Evolutionary conservation across 2,888 invertebrate species (phyloP).

Genomic region (Lochmaea capreae): DNA sequence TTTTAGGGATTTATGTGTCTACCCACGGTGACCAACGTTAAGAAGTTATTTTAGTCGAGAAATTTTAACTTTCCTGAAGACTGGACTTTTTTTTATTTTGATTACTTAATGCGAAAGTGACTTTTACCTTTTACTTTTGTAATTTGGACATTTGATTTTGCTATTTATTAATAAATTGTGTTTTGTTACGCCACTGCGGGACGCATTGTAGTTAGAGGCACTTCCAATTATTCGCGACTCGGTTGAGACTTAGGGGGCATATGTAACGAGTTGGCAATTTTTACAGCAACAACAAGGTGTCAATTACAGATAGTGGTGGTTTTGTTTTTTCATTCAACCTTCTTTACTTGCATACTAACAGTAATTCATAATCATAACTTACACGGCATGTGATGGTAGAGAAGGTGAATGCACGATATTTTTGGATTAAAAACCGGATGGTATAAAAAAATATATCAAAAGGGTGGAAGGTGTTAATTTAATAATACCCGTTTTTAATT

Average conservation of each 20-base stretch:
- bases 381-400: conserved; percentile 28
- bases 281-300: conserved; percentile 46
- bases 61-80: too few species aligned
- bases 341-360: conserved; percentile 30
- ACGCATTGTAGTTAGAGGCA: conserved; percentile 42
- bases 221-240: conserved; percentile 47
- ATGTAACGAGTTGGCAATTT: conserved; percentile 48
- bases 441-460: not conserved
- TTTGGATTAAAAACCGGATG: conserved; percentile 28
- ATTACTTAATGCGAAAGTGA: too few species aligned
- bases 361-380: conserved; percentile 36
- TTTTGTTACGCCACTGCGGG: conserved; percentile 36
- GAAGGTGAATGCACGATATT: conserved; percentile 32
- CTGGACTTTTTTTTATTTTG: too few species aligned
- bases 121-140: too few species aligned
- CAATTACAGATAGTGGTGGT: conserved; percentile 45
- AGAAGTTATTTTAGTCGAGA: too few species aligned
- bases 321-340: conserved; percentile 35
- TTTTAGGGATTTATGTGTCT: too few species aligned
- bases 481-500: not conserved
- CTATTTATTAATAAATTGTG: not conserved
- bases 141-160: too few species aligned
- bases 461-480: conserved; percentile 10
- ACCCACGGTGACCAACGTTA: too few species aligned
- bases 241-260: conserved; percentile 47